These are phyloP conservation scores for Xenentodon cancila DNA, from an alignment of 2,797 vertebrate species.

Conservation along the genomic window DNA sequence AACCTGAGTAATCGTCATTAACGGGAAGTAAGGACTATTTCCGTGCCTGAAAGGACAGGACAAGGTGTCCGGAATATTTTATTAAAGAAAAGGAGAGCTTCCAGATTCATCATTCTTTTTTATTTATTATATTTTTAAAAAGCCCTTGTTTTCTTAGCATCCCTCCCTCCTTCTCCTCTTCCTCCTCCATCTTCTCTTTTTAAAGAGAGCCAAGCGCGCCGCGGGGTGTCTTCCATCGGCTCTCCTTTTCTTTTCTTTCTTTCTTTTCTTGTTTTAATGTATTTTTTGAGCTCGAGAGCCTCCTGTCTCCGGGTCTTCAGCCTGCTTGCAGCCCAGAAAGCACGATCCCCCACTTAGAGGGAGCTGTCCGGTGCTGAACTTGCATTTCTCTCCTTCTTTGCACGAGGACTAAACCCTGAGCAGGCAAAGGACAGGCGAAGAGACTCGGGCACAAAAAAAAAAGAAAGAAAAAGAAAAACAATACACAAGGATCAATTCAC, in stretches of 20 bases:
- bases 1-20: slow-evolving; percentile 19
- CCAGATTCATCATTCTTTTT: slow-evolving; percentile 32
- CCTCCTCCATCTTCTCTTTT: slow-evolving; percentile 34
- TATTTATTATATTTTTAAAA: slow-evolving; percentile 16
- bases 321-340: slow-evolving; percentile 22
- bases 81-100: slow-evolving; percentile 33
- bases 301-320: slow-evolving; percentile 13
- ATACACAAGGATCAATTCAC: slow-evolving; percentile 31
- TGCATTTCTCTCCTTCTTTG: slow-evolving; percentile 68
- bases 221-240: slow-evolving; percentile 42
- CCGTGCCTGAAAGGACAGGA: slow-evolving; percentile 44
- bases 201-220: slow-evolving; percentile 38
- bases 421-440: slow-evolving; percentile 5
- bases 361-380: slow-evolving; percentile 89
- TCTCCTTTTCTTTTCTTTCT: slow-evolving; percentile 10
- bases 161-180: slow-evolving; percentile 40
- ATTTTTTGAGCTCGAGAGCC: slow-evolving; percentile 28
- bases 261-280: slow-evolving; percentile 3
- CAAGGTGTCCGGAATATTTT: slow-evolving; percentile 43
- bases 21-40: slow-evolving; percentile 58
- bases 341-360: slow-evolving; percentile 46
- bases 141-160: slow-evolving; percentile 39
- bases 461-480: not conserved
- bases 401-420: slow-evolving; percentile 45
- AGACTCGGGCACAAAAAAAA: slow-evolving; percentile 3